These are phyloP conservation scores for Echeneis naucrates DNA, from an alignment of 2,797 vertebrate species.

Conservation along the genomic window DNA sequence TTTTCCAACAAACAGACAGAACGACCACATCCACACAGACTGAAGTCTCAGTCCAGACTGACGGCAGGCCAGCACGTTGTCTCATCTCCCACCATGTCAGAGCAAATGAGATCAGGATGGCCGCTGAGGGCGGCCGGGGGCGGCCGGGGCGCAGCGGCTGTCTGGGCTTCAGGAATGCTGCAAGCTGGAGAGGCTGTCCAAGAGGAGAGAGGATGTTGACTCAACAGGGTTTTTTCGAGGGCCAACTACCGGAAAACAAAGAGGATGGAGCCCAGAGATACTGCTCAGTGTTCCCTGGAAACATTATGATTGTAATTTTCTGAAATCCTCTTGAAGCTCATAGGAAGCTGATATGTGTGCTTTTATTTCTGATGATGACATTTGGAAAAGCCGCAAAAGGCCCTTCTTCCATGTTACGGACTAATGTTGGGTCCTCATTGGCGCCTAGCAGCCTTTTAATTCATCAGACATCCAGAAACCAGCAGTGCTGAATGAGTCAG, in stretches of 20 bases:
- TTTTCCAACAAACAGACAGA: constrained; percentile 45
- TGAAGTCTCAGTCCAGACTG: constrained; percentile 1
- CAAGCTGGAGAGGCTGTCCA: constrained; percentile 63
- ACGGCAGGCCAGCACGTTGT: constrained; percentile 27
- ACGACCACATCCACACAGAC: constrained; percentile 27
- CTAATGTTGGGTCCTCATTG: not conserved
- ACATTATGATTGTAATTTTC: constrained; percentile 8
- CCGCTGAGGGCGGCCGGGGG: too few relatives aligned
- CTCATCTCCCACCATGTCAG: constrained; percentile 23
- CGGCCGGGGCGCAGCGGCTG: constrained; percentile 22
- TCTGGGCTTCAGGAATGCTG: constrained; percentile 62
- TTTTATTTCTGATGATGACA: not conserved
- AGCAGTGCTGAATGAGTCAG: too few relatives aligned
- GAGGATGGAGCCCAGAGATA: constrained; percentile 68
- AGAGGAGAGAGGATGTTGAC: constrained; percentile 80
- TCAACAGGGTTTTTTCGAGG: constrained; percentile 65
- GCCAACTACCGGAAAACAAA: constrained; percentile 63
- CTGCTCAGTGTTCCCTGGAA: constrained; percentile 50
- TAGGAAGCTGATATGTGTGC: constrained; percentile 4
- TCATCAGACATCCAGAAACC: not conserved
- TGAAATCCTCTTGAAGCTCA: not conserved
- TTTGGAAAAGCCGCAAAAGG: not conserved
- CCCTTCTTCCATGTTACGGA: not conserved
- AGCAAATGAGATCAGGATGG: constrained; percentile 48
- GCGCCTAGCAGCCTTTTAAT: too few relatives aligned